Conservation (phyloP, 2,797 vertebrate genomes). For the Aldrovandia affinis region DNA sequence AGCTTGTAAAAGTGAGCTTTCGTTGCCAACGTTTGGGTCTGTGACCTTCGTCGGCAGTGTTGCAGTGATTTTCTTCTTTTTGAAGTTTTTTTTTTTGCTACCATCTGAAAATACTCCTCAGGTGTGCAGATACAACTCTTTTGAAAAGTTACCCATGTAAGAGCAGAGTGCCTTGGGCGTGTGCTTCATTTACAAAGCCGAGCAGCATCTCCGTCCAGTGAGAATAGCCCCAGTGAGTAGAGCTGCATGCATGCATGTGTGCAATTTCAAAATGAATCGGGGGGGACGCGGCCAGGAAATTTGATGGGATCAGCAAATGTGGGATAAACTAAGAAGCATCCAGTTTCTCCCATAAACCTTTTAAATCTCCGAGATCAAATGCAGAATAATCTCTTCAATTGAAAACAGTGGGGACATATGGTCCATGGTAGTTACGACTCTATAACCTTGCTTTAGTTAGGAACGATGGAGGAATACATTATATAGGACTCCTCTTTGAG, state of each 20-base stretch:
- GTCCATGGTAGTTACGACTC: constrained; percentile 28
- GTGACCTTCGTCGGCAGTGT: too few species aligned
- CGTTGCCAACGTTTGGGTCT: too few species aligned
- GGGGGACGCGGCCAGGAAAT: background rate
- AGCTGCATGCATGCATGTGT: background rate
- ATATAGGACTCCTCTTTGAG: constrained; percentile 5
- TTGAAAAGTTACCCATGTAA: too few species aligned
- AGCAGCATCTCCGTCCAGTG: background rate
- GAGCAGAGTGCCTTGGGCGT: too few species aligned
- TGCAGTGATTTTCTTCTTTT: too few species aligned
- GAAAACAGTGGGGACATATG: constrained; percentile 36
- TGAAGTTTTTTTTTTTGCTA: too few species aligned
- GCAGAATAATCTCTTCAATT: constrained; percentile 32
- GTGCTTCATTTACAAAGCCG: background rate
- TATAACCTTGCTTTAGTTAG: constrained; percentile 32
- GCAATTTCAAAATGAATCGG: constrained; percentile 24
- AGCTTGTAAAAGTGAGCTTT: too few species aligned
- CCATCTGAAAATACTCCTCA: too few species aligned
- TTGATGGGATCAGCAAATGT: constrained; percentile 26
- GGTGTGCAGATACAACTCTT: too few species aligned
- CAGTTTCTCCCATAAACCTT: constrained; percentile 29
- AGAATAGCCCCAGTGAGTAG: background rate
- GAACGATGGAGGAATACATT: constrained; percentile 30
- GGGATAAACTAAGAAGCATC: constrained; percentile 28
- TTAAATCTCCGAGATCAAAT: constrained; percentile 37